Conservation (phyloP, 2,888 invertebrate genomes). For the Sphecodes monilicornis region DNA sequence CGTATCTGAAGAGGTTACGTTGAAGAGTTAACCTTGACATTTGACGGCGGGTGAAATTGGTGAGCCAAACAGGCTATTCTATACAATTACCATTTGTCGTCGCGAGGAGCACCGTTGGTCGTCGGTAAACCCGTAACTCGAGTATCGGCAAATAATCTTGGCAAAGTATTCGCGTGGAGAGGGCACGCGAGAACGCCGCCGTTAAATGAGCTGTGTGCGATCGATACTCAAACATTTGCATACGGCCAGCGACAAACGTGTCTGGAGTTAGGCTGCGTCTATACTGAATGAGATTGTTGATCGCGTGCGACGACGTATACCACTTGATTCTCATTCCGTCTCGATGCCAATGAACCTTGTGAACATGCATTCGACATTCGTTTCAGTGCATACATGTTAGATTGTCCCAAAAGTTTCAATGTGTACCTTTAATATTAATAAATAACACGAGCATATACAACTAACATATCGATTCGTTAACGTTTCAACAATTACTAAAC, state of each 20-base stretch:
- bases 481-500: too few species aligned
- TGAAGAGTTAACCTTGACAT: background rate
- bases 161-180: background rate
- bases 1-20: background rate
- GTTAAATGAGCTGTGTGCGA: background rate
- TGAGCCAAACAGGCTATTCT: background rate
- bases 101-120: background rate
- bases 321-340: background rate
- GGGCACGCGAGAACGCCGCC: background rate
- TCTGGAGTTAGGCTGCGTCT: background rate
- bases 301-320: background rate
- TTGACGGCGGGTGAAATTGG: background rate
- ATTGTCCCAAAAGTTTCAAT: too few species aligned
- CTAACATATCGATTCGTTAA: too few species aligned
- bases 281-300: background rate
- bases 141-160: conserved; percentile 10
- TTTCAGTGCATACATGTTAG: too few species aligned
- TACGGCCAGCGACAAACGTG: background rate
- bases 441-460: too few species aligned
- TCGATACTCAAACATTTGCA: conserved; percentile 19
- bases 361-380: too few species aligned
- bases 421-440: too few species aligned
- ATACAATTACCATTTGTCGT: background rate
- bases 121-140: background rate
- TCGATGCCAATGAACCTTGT: background rate